These are phyloP conservation scores for Clistopyga incitator DNA, from an alignment of 2,888 invertebrate species.

Conservation along the genomic window DNA sequence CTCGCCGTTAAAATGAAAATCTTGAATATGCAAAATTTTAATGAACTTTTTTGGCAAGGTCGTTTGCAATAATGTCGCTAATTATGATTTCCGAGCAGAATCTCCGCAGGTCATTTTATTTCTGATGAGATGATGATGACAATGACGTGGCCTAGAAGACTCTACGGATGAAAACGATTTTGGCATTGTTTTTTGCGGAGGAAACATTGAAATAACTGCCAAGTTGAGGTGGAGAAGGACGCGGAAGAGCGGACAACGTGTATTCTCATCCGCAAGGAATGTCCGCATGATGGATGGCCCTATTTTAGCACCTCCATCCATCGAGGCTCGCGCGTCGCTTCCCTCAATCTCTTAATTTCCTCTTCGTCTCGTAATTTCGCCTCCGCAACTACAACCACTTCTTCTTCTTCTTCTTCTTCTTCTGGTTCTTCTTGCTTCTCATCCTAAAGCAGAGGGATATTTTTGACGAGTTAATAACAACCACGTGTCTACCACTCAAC, in stretches of 20 bases:
- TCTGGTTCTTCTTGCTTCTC: conserved; percentile 21
- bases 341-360: conserved; percentile 59
- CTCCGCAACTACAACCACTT: neutral
- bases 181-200: conserved; percentile 57
- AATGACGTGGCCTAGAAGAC: conserved; percentile 33
- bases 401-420: neutral
- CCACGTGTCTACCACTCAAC: conserved; percentile 4
- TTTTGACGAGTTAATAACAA: conserved; percentile 35
- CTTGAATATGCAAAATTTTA: neutral
- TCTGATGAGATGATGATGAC: conserved; percentile 27
- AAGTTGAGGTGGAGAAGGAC: conserved; percentile 46
- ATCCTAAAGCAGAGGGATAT: conserved; percentile 29
- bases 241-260: conserved; percentile 45
- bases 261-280: conserved; percentile 59
- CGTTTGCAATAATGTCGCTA: neutral
- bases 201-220: conserved; percentile 52
- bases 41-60: neutral
- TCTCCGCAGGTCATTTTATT: neutral
- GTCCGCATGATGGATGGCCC: conserved; percentile 64
- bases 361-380: conserved; percentile 7
- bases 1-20: no score
- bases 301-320: conserved; percentile 62
- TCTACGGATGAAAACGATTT: conserved; percentile 52
- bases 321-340: conserved; percentile 21
- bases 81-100: neutral